phyloP scores from a whole-genome alignment of 1,140 invertebrate species.

The Trinorchestia longiramus region DNA sequence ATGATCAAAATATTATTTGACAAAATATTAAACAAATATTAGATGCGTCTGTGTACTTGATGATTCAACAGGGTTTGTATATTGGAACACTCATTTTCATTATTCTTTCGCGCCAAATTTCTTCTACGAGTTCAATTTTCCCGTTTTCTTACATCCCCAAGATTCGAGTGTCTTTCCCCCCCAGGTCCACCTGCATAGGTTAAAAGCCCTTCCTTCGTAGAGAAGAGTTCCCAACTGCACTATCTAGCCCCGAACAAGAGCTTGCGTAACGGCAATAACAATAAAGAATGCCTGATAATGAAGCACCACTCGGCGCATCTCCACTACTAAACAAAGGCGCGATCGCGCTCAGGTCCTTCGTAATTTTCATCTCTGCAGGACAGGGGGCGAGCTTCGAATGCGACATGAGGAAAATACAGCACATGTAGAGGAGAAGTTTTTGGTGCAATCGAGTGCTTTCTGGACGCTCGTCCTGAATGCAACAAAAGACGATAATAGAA shows the following conservation, averaged over 20 bases:
- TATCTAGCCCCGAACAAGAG: neutral
- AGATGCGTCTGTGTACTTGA: too few relatives aligned
- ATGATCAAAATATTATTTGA: too few relatives aligned
- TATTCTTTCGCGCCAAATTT: too few relatives aligned
- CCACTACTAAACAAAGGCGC: constrained; percentile 38
- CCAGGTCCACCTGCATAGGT: neutral
- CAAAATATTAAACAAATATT: too few relatives aligned
- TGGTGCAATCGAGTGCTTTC: neutral
- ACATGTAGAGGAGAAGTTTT: neutral
- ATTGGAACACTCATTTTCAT: too few relatives aligned
- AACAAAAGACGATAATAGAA: too few relatives aligned
- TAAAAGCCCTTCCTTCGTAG: neutral
- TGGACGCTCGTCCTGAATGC: neutral
- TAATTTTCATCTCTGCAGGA: neutral
- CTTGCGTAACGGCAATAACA: neutral
- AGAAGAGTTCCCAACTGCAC: neutral
- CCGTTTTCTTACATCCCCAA: too few relatives aligned
- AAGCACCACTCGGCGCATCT: neutral
- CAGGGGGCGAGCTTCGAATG: too few relatives aligned
- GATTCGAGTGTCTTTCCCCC: neutral
- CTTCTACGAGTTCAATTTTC: too few relatives aligned
- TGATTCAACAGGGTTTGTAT: too few relatives aligned
- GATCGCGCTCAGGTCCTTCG: neutral
- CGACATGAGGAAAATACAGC: neutral
- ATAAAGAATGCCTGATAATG: neutral